Evolutionary conservation across 35 echinoderm and acorn worm species (phyloP), one percentile per base, ranked within the genome.

Genomic region (Apostichopus japonicus): DNA sequence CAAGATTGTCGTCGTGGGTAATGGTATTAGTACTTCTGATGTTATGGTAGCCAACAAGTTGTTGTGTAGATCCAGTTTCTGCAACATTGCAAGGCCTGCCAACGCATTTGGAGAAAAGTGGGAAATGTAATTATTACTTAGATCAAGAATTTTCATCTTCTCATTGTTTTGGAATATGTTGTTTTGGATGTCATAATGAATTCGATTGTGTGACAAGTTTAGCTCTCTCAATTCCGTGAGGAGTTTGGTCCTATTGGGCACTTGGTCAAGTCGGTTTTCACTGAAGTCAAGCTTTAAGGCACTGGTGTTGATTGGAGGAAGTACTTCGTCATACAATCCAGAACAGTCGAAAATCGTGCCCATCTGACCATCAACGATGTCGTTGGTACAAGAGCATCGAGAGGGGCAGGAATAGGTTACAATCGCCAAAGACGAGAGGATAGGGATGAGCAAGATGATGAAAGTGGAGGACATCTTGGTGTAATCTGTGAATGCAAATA

Each of bases 31-130:
- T n/a, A 57, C 15, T 15, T 51, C 53, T 3, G 54, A 19, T 8
- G 81, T 10, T 17, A 84, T 53, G 6, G 54, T 58, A 22, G 14
- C 7, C 54, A 84, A 11, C 22, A 84, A 57, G 13, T 84, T 84
- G 19, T 84, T 84, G 55, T 84, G 81, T 8, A 84, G 81, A 58
- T 84, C 81, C 23, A 84, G 23, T 84, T 17, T 84, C 56, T 84
- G 24, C n/a, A 84, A 58, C n/a, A 23, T 16, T 10, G 7, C 56
- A 17, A 84, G 54, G n/a, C 81, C 81, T 0, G 54, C 11, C 23
- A 84, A 24, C 5, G 81, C 8, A 21, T 84, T 22, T 58, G 54
- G 33, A 16, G 23, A 57, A 51, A 84, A 56, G 7, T 1, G 5
- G 6, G 53, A 19, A 10, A 84, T 23, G 54, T 84, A 58, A 58